phyloP scores from a whole-genome alignment of 1,140 invertebrate genomes.

The Heliconius hermathena region DNA sequence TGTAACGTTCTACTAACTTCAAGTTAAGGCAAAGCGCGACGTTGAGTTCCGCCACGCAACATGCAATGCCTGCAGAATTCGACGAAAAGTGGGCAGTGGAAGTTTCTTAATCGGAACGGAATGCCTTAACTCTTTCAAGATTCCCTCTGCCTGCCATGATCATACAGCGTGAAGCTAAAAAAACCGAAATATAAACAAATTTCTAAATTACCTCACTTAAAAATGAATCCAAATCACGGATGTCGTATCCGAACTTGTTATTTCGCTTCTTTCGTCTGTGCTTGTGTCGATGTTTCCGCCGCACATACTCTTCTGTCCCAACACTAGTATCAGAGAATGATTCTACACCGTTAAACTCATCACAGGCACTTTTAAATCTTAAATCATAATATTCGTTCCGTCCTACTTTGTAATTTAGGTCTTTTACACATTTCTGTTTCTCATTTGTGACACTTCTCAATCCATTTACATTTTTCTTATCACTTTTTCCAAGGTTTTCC shows the following conservation, averaged over 20 bases:
- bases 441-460: slow-evolving; percentile 46
- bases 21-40: too few relatives aligned
- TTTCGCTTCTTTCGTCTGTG: slow-evolving; percentile 67
- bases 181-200: not conserved
- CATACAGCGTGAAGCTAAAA: not conserved
- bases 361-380: slow-evolving; percentile 68
- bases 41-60: too few relatives aligned
- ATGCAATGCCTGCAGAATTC: too few relatives aligned
- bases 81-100: too few relatives aligned
- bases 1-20: too few relatives aligned
- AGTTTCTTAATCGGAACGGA: too few relatives aligned
- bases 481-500: slow-evolving; percentile 80
- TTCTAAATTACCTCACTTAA: slow-evolving; percentile 84
- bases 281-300: slow-evolving; percentile 63
- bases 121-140: too few relatives aligned
- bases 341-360: slow-evolving; percentile 62
- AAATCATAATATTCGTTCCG: slow-evolving; percentile 70
- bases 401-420: slow-evolving; percentile 49
- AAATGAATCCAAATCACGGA: slow-evolving; percentile 88
- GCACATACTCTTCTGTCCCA: slow-evolving; percentile 59
- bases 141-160: too few relatives aligned
- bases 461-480: slow-evolving; percentile 46
- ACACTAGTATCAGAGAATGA: slow-evolving; percentile 66
- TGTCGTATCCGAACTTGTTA: slow-evolving; percentile 87
- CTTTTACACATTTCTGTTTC: slow-evolving; percentile 44